Conservation (phyloP, 2,113 vertebrate species). For the Empidonax alnorum region DNA sequence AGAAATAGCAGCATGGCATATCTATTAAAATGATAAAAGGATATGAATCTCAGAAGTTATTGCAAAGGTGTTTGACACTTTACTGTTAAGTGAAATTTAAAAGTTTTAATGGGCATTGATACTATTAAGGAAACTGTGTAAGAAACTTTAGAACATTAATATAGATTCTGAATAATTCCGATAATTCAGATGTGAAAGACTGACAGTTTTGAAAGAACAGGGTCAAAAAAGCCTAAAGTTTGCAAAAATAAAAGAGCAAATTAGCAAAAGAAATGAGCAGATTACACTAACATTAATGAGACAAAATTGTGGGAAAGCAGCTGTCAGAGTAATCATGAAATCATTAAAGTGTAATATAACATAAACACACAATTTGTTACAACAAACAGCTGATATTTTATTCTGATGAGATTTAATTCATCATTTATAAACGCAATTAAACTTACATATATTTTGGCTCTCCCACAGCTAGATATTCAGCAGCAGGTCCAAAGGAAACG, state of each 20-base stretch:
- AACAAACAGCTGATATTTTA: not conserved
- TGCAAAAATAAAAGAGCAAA: not conserved
- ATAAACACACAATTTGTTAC: not conserved
- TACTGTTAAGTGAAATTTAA: not conserved
- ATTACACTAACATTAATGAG: not conserved
- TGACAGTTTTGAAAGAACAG: not conserved
- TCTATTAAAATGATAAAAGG: not conserved
- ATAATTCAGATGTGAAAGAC: not conserved
- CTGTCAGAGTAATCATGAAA: not conserved
- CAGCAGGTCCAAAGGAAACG: not conserved
- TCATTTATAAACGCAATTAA: not conserved
- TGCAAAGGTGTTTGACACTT: not conserved
- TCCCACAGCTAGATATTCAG: not conserved
- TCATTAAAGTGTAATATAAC: not conserved
- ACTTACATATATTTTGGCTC: not conserved
- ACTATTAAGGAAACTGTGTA: not conserved
- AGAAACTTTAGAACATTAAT: not conserved
- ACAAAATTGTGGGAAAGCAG: not conserved
- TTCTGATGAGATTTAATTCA: not conserved
- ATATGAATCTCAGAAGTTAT: not conserved
- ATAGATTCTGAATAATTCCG: not conserved
- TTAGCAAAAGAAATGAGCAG: not conserved
- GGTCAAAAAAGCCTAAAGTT: not conserved
- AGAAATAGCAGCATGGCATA: not conserved
- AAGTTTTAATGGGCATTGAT: not conserved